Evolutionary conservation across 2,113 vertebrate species (phyloP), one percentile per base, ranked within the genome.

Genomic region (Kryptolebias marmoratus): DNA sequence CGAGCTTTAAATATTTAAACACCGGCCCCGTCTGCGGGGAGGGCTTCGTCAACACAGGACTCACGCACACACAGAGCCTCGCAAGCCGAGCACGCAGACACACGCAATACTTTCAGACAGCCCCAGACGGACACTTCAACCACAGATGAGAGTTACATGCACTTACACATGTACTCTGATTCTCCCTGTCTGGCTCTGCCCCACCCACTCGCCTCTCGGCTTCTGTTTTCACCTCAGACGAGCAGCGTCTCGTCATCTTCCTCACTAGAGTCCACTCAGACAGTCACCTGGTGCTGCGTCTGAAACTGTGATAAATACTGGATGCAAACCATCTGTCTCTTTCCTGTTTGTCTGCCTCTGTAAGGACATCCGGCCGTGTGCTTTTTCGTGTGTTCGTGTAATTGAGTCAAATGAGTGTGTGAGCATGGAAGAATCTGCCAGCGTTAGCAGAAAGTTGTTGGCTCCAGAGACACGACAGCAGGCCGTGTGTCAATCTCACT

Each of bases 1-100:
- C 84, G 85, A 71, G 22, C 50, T 81, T 90, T 90, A 90, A 93
- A 92, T 93, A 93, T 93, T 93, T 88, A 89, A 42, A 91, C 79
- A 79, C n/a, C 36, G 66, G 73, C 64, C 53, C 18, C 71, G 80
- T 68, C 87, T 75, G 59, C 72, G 42, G 88, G 88, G 80, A 88
- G 45, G 64, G 63, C 65, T 82, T 69, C 52, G 49, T 85, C 80
- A 39, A 39, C 50, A 22, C 44, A 5, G 45, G n/a, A 68, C 52
- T 32, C 71, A 49, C 39, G 70, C 16, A 63, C 30, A 60, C 42
- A 73, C 9, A 55, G 49, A 59, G 44, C 44, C 22, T 36, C 5
- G 8, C 31, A 67, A 16, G 14, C 12, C 16, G 30, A 50, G 68
- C 36, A 50, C 22, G 49, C n/a, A 44, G 36, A 54, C 55, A 63